phyloP scores from a whole-genome alignment of 2,888 invertebrate genomes.

The Dasypogon diadema region DNA sequence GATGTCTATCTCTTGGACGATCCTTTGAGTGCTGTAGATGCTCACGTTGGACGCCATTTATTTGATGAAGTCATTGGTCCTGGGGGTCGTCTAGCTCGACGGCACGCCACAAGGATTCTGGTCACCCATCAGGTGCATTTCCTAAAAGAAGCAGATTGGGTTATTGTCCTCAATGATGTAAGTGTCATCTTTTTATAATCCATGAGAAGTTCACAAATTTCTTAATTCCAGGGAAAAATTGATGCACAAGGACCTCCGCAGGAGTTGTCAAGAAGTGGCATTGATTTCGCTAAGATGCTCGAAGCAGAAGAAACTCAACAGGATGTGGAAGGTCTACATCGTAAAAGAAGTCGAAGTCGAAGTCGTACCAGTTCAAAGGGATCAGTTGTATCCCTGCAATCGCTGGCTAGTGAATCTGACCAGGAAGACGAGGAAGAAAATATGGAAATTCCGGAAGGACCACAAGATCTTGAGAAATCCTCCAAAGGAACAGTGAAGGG shows the following conservation, averaged over 20 bases:
- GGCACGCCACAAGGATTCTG: conserved; percentile 74
- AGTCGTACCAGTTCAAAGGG: conserved; percentile 52
- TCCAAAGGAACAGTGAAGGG: conserved; percentile 69
- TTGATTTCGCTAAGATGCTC: conserved; percentile 71
- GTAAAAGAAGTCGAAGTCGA: conserved; percentile 22
- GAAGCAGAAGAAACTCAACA: conserved; percentile 66
- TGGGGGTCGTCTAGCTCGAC: conserved; percentile 69
- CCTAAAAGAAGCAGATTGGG: conserved; percentile 72
- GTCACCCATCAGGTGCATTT: conserved; percentile 85
- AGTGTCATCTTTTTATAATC: conserved; percentile 65
- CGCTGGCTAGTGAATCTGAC: conserved; percentile 39
- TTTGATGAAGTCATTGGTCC: conserved; percentile 75
- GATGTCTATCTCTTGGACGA: conserved; percentile 82
- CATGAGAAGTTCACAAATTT: neutral
- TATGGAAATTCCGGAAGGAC: conserved; percentile 59
- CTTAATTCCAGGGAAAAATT: conserved; percentile 69
- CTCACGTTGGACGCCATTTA: conserved; percentile 77
- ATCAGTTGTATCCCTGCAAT: conserved; percentile 52
- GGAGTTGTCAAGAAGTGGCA: conserved; percentile 68
- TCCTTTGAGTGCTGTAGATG: conserved; percentile 81
- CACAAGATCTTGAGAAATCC: conserved; percentile 64
- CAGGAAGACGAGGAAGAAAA: conserved; percentile 61
- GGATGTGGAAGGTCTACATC: conserved; percentile 54
- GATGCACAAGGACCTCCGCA: conserved; percentile 69
- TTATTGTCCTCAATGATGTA: conserved; percentile 74